Evolutionary conservation across 1,140 invertebrate species (phyloP).

Genomic region (Brachionus sp.): DNA sequence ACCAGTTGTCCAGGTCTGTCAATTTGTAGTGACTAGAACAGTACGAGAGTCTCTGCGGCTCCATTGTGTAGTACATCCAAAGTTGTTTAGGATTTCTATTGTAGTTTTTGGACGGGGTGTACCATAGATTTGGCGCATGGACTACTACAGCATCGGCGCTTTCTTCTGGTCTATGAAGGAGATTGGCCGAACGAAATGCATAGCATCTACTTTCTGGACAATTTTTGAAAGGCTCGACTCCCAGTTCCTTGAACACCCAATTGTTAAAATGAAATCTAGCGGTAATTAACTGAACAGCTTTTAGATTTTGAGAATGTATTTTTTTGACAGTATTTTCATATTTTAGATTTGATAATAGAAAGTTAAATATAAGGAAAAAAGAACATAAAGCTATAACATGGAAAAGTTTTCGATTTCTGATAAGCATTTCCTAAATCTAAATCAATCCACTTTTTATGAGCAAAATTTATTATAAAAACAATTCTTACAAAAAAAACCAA

Average conservation of each 20-base stretch:
- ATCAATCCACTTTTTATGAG: too few species aligned
- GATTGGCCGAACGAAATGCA: background rate
- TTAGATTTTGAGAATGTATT: background rate
- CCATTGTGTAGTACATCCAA: constrained; percentile 36
- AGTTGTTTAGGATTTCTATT: constrained; percentile 29
- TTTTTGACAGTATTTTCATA: background rate
- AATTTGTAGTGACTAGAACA: constrained; percentile 17
- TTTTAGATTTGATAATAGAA: background rate
- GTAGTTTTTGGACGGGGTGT: background rate
- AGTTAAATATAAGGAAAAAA: background rate
- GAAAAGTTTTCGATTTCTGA: background rate
- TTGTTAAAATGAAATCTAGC: constrained; percentile 14
- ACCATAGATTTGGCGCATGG: constrained; percentile 35
- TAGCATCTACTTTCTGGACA: constrained; percentile 19
- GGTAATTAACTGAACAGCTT: constrained; percentile 26
- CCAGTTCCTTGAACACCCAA: constrained; percentile 1
- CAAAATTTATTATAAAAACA: too few species aligned
- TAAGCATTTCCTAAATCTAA: background rate
- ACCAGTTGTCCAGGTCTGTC: constrained; percentile 31
- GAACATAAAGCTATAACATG: background rate
- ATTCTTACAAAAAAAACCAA: too few species aligned
- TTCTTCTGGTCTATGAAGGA: background rate
- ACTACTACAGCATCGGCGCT: constrained; percentile 13
- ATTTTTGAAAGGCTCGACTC: background rate
- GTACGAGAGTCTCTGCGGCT: background rate